Evolutionary conservation across 2,797 vertebrate genomes (phyloP), one percentile per base, ranked within the genome.

Genomic region (Hylomyscus alleni): DNA sequence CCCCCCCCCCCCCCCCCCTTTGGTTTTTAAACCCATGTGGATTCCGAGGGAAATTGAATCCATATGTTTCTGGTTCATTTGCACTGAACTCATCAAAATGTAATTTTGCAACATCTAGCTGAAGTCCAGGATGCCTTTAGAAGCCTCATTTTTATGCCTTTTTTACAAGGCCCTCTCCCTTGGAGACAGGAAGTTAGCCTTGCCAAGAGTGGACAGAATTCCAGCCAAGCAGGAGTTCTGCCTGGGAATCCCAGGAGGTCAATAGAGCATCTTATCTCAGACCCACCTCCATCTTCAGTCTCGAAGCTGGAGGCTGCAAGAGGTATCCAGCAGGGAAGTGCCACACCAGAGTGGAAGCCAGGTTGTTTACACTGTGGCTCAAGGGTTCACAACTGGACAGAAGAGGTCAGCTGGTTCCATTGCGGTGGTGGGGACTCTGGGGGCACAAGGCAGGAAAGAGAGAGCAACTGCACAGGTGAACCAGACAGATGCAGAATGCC

Each of bases 11-110:
- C 97, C 90, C 6, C 95, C 94, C 95, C 95, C 82, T 95, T 95
- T 73, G 92, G 94, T 95, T 94, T 97, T 96, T 92, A 97, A 98
- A 91, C 97, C 96, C 97, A 95, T 96, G 97, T 97, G 97, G 97
- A 97, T 97, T 97, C 97, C 95, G 80, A 92, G 95, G 98, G 98
- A 98, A 98, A 98, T 97, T 95, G 96, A 98, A 97, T 97, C 98
- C 98, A 97, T 98, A 96, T 98, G 98, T 97, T 96, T 98, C 98
- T 98, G 97, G 97, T 97, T 98, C 98, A 98, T 97, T 97, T 97
- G 95, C 98, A 97, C 98, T 98, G 98, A 98, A 97, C 98, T 97
- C 98, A 98, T 98, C 98, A 96, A 97, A 98, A 97, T 97, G 97
- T 95, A 96, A 98, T 97, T 97, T 97, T 96, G 97, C 96, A 98